Evolutionary conservation across 2,797 vertebrate species (phyloP).

Genomic region (Prionace glauca): DNA sequence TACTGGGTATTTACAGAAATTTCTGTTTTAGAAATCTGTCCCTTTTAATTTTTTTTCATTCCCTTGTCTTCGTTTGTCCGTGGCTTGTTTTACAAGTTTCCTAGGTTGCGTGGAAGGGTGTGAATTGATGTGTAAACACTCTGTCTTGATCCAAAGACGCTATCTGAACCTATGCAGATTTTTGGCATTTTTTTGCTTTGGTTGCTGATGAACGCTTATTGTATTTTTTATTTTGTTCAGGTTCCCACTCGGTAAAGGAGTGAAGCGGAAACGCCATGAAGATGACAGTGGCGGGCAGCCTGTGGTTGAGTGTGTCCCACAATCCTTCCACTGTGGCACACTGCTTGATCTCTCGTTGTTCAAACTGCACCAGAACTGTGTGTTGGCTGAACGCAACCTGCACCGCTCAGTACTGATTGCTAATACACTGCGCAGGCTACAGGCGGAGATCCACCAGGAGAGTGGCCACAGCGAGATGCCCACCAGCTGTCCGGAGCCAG

Average conservation of each 20-base stretch:
- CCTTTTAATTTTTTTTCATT: not conserved
- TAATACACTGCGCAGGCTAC: conserved; percentile 52
- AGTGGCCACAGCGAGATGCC: conserved; percentile 34
- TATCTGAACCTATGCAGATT: not conserved
- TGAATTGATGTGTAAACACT: too few relatives aligned
- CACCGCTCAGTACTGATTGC: conserved; percentile 56
- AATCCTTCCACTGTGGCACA: conserved; percentile 47
- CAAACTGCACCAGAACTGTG: conserved; percentile 56
- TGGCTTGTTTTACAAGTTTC: not conserved
- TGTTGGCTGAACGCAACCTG: conserved; percentile 51
- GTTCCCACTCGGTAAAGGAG: conserved; percentile 51
- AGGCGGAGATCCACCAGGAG: conserved; percentile 48
- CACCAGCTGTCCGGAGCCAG: conserved; percentile 26
- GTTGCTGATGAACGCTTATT: not conserved
- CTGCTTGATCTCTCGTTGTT: conserved; percentile 54
- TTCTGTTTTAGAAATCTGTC: not conserved
- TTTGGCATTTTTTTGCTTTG: not conserved
- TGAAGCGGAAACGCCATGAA: conserved; percentile 54
- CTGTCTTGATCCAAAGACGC: not conserved
- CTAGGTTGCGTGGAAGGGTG: too few relatives aligned
- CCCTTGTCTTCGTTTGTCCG: not conserved
- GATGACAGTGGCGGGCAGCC: conserved; percentile 44
- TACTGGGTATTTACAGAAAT: not conserved
- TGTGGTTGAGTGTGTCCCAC: conserved; percentile 24
- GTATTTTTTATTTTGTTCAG: conserved; percentile 41